Conservation (phyloP, 2,113 vertebrate genomes). For the Narcine bancroftii region DNA sequence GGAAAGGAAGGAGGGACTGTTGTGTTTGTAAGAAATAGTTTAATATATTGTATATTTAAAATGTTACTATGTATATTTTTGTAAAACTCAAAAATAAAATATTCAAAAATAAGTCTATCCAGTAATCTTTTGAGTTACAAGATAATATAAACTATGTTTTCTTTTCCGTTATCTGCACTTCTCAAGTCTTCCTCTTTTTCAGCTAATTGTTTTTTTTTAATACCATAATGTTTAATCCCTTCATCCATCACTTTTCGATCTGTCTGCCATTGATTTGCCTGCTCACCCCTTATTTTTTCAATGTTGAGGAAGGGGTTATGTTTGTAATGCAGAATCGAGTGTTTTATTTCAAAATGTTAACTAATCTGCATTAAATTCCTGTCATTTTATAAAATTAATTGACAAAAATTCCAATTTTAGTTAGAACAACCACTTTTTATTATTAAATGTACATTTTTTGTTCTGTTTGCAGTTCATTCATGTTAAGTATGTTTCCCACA, state of each 20-base stretch:
- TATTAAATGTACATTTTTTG: constrained; percentile 2
- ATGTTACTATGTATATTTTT: too few relatives aligned
- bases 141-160: not conserved
- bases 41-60: too few relatives aligned
- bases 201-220: not conserved
- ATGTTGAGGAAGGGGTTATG: not conserved
- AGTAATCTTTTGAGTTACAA: too few relatives aligned
- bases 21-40: too few relatives aligned
- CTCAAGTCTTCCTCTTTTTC: not conserved
- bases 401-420: not conserved
- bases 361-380: not conserved
- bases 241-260: not conserved
- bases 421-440: not conserved
- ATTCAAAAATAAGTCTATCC: too few relatives aligned
- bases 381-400: not conserved
- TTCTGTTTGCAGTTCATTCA: constrained; percentile 47
- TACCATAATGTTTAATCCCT: not conserved
- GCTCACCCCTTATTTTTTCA: not conserved
- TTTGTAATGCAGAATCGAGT: not conserved
- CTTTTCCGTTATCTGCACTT: not conserved
- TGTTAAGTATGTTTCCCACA: constrained; percentile 51
- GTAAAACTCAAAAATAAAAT: too few relatives aligned
- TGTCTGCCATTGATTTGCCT: not conserved
- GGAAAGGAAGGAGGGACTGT: too few relatives aligned
- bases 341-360: not conserved